Evolutionary conservation across 2,888 invertebrate species (phyloP).

Genomic region (Physocephala rufipes): DNA sequence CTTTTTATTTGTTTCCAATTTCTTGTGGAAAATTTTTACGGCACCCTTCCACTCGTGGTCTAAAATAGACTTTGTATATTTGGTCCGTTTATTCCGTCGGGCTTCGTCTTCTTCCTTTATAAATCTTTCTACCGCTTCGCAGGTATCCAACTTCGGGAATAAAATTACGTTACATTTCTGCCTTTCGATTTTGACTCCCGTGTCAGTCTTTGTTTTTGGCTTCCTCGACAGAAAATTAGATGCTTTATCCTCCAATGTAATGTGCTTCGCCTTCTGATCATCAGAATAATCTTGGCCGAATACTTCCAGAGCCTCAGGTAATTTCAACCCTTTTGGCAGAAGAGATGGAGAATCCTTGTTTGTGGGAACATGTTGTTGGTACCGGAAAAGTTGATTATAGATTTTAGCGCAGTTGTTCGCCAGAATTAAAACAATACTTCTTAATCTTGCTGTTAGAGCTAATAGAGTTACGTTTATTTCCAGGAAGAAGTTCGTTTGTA

Average conservation of each 20-base stretch:
- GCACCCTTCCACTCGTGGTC: slow-evolving; percentile 59
- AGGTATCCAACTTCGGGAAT: slow-evolving; percentile 47
- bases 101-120: slow-evolving; percentile 54
- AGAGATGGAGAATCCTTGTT: slow-evolving; percentile 46
- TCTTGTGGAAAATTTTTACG: slow-evolving; percentile 55
- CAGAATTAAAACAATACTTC: slow-evolving; percentile 49
- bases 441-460: slow-evolving; percentile 56
- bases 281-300: slow-evolving; percentile 13
- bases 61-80: slow-evolving; percentile 51
- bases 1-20: slow-evolving; percentile 51
- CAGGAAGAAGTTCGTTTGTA: slow-evolving; percentile 57
- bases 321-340: slow-evolving; percentile 42
- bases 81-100: slow-evolving; percentile 47
- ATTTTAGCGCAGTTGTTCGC: slow-evolving; percentile 49
- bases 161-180: slow-evolving; percentile 44
- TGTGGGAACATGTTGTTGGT: slow-evolving; percentile 52
- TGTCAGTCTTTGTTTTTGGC: slow-evolving; percentile 46
- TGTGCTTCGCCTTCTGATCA: neutral
- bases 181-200: slow-evolving; percentile 47
- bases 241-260: neutral
- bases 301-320: slow-evolving; percentile 48
- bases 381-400: slow-evolving; percentile 50
- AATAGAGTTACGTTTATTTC: slow-evolving; percentile 57
- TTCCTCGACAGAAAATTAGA: neutral
- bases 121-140: slow-evolving; percentile 54